These are phyloP conservation scores for Lucifuga dentata DNA, from an alignment of 2,113 vertebrate species.

Conservation along the genomic window DNA sequence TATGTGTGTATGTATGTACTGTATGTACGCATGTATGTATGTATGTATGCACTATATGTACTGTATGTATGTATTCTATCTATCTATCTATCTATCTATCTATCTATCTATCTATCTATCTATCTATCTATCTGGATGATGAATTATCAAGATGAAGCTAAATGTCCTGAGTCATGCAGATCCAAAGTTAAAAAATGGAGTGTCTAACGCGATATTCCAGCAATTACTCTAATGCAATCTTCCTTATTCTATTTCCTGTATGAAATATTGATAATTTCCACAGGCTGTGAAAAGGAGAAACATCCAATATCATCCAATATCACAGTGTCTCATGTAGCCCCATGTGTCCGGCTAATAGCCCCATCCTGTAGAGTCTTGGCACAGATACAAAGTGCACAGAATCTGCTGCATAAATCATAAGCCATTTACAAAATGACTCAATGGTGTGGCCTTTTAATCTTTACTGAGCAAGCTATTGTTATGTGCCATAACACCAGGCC, in stretches of 20 bases:
- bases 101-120: background rate
- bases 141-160: no score
- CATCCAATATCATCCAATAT: constrained; percentile 47
- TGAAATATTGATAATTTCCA: constrained; percentile 65
- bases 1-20: no score
- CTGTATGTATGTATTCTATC: no score
- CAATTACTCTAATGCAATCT: constrained; percentile 32
- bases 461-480: constrained; percentile 41
- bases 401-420: constrained; percentile 74
- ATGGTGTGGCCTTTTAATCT: constrained; percentile 59
- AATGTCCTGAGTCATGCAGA: background rate
- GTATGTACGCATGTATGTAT: no score
- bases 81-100: constrained; percentile 7
- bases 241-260: constrained; percentile 41
- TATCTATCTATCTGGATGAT: no score
- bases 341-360: constrained; percentile 45
- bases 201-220: constrained; percentile 25
- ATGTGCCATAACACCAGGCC: constrained; percentile 13
- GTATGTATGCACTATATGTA: no score
- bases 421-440: constrained; percentile 75
- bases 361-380: constrained; percentile 55
- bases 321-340: constrained; percentile 39
- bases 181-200: no score
- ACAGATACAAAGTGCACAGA: constrained; percentile 55
- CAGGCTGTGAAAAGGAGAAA: constrained; percentile 34